Percentiles rank a stretch among this genome's conserved stretches.
These are phyloP conservation scores for Calonectris borealis DNA, from an alignment of 2,113 vertebrate species.

Conservation along the genomic window DNA sequence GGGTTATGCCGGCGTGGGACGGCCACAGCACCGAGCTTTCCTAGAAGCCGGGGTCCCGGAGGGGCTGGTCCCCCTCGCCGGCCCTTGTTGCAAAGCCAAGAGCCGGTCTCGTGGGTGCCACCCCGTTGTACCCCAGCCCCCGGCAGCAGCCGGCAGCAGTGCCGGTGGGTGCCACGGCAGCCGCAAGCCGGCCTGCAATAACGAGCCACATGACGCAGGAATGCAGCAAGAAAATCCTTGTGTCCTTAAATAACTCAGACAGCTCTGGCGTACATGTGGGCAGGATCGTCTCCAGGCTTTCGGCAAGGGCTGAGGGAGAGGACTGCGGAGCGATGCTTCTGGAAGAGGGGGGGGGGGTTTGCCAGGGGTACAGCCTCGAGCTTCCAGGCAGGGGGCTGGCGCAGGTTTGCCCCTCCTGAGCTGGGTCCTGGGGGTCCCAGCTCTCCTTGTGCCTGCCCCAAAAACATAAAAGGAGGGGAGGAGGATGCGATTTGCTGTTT, in stretches of 20 bases:
- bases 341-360: not conserved
- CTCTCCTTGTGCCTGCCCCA: not conserved
- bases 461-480: not conserved
- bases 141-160: not conserved
- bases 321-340: not conserved
- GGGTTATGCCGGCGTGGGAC: accelerated
- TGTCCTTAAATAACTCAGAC: constrained; percentile 67
- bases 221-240: constrained; percentile 59
- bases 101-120: accelerated
- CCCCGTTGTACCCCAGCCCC: not conserved
- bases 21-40: accelerated
- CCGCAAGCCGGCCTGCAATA: not conserved
- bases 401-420: not conserved
- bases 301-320: not conserved
- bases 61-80: accelerated
- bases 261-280: constrained; percentile 38
- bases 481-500: not conserved
- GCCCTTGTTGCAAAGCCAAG: not conserved
- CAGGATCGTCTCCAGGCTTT: constrained; percentile 39
- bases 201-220: not conserved
- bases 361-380: not conserved
- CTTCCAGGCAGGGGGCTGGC: not conserved
- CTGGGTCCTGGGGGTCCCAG: not conserved
- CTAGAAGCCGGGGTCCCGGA: not conserved
- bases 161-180: not conserved